A percentile compares a stretch with the other conserved stretches of the same genome.
These are phyloP conservation scores for Ctenicera cuprea DNA, from an alignment of 2,888 invertebrate genomes.

Conservation along the genomic window DNA sequence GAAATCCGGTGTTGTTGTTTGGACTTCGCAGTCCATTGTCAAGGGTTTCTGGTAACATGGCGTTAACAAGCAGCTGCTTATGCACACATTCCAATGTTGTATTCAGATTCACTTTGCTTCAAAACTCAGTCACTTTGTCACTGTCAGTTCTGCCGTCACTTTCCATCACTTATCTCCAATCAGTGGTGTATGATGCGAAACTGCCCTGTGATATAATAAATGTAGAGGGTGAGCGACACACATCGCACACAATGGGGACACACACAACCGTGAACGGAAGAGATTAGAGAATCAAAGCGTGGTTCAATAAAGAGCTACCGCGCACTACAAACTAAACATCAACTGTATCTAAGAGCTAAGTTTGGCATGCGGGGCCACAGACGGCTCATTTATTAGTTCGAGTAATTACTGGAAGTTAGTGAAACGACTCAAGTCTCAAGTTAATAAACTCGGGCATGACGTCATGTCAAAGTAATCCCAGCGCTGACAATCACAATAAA, in stretches of 20 bases:
- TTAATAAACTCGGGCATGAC: constrained; percentile 24
- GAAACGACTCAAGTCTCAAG: constrained; percentile 26
- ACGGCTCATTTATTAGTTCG: constrained; percentile 27
- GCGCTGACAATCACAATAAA: constrained; percentile 42
- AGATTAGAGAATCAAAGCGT: constrained; percentile 45
- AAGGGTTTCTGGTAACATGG: constrained; percentile 68
- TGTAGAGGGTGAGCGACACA: constrained; percentile 50
- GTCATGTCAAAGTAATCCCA: constrained; percentile 21
- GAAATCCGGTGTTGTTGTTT: constrained; percentile 68
- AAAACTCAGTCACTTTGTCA: constrained; percentile 46
- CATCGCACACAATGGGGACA: constrained; percentile 16
- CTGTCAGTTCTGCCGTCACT: constrained; percentile 45
- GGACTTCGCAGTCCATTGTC: constrained; percentile 70
- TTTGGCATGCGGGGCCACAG: constrained; percentile 25
- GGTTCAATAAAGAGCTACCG: background rate
- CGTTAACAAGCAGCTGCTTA: constrained; percentile 44
- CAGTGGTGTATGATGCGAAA: constrained; percentile 42
- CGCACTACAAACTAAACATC: constrained; percentile 4
- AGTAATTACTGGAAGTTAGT: constrained; percentile 35
- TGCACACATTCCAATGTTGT: too few species aligned
- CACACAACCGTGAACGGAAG: constrained; percentile 49
- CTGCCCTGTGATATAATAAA: constrained; percentile 49
- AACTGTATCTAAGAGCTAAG: constrained; percentile 17
- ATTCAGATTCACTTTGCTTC: constrained; percentile 44
- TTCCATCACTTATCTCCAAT: constrained; percentile 50